phyloP scores from a whole-genome alignment of 2,113 vertebrate genomes.

The Ondatra zibethicus region DNA sequence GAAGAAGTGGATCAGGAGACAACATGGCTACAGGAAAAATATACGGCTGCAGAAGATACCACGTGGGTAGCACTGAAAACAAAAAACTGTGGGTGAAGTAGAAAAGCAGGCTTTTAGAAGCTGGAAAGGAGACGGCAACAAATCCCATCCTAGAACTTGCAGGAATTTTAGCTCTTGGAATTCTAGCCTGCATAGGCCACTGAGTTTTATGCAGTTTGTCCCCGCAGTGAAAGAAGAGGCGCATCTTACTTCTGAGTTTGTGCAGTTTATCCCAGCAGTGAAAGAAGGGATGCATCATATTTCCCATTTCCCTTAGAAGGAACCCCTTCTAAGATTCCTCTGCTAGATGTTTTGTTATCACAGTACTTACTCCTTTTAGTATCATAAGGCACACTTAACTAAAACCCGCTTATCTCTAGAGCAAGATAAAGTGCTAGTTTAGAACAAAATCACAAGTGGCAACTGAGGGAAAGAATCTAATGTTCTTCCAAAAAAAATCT shows the following conservation, averaged over 20 bases:
- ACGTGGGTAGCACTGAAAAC: neutral
- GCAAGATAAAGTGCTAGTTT: neutral
- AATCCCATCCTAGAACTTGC: neutral
- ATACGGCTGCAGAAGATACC: neutral
- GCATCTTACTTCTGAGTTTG: neutral
- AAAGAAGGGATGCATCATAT: neutral
- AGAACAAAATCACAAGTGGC: neutral
- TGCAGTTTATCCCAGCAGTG: neutral
- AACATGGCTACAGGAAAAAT: neutral
- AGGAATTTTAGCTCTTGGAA: neutral
- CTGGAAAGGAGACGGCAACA: neutral
- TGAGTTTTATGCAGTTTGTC: neutral
- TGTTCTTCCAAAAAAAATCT: neutral
- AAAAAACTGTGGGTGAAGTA: neutral
- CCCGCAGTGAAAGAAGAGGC: neutral
- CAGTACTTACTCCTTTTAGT: neutral
- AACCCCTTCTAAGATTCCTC: neutral
- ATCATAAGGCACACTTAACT: neutral
- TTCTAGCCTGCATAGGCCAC: neutral
- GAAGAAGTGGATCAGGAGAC: neutral
- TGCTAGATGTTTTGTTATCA: neutral
- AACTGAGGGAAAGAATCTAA: constrained; percentile 34
- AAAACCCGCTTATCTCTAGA: neutral
- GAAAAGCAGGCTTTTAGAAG: neutral
- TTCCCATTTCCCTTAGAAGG: neutral